A percentile compares a stretch with the other conserved stretches of the same genome.
Conservation (phyloP, 2,113 vertebrate species). For the Carassius auratus region DNA sequence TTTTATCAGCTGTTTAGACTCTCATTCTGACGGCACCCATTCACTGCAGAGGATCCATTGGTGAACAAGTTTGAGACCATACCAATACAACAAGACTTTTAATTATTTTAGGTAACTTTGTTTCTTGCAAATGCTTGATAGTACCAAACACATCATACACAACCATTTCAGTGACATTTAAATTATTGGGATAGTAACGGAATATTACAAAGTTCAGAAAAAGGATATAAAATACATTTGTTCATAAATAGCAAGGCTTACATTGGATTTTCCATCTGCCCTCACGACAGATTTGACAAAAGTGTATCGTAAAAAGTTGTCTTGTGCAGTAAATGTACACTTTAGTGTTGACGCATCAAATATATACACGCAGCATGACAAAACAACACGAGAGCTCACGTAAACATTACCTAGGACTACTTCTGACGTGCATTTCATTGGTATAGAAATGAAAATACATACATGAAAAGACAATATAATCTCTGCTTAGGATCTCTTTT, state of each 20-base stretch:
- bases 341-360: conserved; percentile 56
- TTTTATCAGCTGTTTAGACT: too few relatives aligned
- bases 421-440: conserved; percentile 64
- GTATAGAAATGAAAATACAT: conserved; percentile 47
- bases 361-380: conserved; percentile 49
- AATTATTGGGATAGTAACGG: conserved; percentile 56
- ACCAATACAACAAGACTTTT: conserved; percentile 33
- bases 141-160: conserved; percentile 60
- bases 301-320: conserved; percentile 61
- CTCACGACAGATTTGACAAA: conserved; percentile 59
- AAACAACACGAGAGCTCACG: conserved; percentile 62
- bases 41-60: too few relatives aligned
- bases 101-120: conserved; percentile 59
- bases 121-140: conserved; percentile 57
- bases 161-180: conserved; percentile 18
- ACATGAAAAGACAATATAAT: conserved; percentile 10
- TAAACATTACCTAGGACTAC: conserved; percentile 59
- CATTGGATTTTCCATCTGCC: conserved; percentile 42
- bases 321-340: conserved; percentile 53
- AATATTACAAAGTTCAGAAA: conserved; percentile 73
- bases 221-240: conserved; percentile 70
- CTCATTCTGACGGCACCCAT: too few relatives aligned
- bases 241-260: conserved; percentile 66
- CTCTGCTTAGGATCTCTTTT: neutral
- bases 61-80: too few relatives aligned